Base-by-base conservation (phyloP, 2,888 invertebrate genomes). In the Sminthurides aquaticus region DNA sequence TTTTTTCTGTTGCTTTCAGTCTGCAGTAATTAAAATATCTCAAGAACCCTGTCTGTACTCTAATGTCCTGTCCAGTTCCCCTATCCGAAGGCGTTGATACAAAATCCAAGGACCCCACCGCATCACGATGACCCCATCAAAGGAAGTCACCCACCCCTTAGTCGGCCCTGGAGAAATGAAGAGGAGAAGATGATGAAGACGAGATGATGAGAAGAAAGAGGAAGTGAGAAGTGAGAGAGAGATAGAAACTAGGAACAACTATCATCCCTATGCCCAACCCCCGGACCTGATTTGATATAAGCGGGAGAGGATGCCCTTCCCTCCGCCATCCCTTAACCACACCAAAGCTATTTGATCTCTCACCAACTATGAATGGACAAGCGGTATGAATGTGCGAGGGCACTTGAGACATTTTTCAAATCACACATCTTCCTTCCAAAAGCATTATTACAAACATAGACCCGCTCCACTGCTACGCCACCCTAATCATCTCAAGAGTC, bases 11-110 rank as follows among this genome's bases (percentile, higher is more conserved):
- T 66, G 52, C 59, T 66, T 66, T 58, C 62, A 66, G 66, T 66
- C 62, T 66, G 66, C 66, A 66, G 66, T 66, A 65, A 65, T 65
- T 65, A 65, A 65, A 65, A 61, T 60, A 65, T 65, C 65, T 64
- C 64, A 64, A 64, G 64, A 64, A 57, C 26, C 57, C 63, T 58
- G n/a, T n/a, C n/a, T n/a, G 56, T 62, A 64, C 64, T 64, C 57
- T 63, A 57, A 64, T 64, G 58, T 64, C 64, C 64, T 64, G 64
- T 64, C 64, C 64, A 64, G 64, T 34, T 58, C 58, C 49, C 63
- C 63, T 28, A 49, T 58, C 43, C 56, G 49, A 64, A 64, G 64
- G 58, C 64, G 58, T 58, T 64, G 62, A 62, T 28, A 34, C n/a
- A n/a, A 34, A 15, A 15, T 15, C 43, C 43, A 34, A 11, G 43